Percentiles rank a stretch among this genome's conserved stretches.
Conservation (phyloP, 1,140 invertebrate genomes). For the Onthophagus taurus region DNA sequence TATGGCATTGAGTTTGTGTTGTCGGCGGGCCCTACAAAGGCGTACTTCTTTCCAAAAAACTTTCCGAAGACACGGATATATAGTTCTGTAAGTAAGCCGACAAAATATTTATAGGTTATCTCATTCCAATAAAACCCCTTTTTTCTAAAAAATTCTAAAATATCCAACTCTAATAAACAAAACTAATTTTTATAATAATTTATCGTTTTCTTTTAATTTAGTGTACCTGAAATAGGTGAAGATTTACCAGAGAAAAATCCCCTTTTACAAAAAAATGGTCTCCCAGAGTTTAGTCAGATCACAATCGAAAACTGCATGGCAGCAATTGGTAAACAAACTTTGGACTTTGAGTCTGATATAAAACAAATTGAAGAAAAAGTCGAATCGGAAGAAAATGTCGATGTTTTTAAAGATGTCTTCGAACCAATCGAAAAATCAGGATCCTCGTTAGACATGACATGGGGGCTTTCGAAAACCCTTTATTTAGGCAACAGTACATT, state of each 20-base stretch:
- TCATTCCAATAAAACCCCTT: background rate
- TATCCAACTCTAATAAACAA: background rate
- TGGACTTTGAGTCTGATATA: conserved; percentile 74
- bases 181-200: conserved; percentile 5
- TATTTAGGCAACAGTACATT: conserved; percentile 70
- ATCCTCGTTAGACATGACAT: conserved; percentile 68
- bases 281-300: conserved; percentile 71
- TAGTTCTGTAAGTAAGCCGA: conserved; percentile 15
- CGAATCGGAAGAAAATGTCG: conserved; percentile 42
- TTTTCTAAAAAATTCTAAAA: background rate
- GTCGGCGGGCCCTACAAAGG: no score
- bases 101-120: conserved; percentile 1
- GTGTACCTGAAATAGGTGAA: conserved; percentile 83
- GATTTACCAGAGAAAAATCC: conserved; percentile 65
- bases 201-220: conserved; percentile 39
- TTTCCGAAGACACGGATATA: conserved; percentile 12
- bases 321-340: conserved; percentile 68
- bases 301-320: conserved; percentile 74
- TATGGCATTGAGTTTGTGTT: no score
- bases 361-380: conserved; percentile 51
- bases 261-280: conserved; percentile 58
- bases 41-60: conserved; percentile 1
- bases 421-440: conserved; percentile 64
- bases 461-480: conserved; percentile 74
- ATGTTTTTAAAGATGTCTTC: conserved; percentile 66